These are phyloP conservation scores for Leptopterna dolabrata DNA, from an alignment of 2,888 invertebrate species.

Conservation along the genomic window DNA sequence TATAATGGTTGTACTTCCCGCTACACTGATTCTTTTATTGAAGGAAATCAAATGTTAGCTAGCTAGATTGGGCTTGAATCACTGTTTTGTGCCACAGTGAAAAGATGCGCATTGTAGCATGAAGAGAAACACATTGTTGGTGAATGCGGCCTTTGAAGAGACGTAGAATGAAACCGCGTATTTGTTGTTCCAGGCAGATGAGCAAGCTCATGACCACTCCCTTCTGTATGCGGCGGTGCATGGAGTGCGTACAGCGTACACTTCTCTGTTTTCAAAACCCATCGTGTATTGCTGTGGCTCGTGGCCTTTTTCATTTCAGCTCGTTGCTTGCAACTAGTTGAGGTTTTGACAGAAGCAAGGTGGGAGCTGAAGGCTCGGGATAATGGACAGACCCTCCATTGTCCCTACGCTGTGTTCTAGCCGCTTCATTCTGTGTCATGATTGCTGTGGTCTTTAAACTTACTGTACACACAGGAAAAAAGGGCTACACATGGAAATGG, in stretches of 20 bases:
- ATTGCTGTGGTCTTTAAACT: too few relatives aligned
- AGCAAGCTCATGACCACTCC: slow-evolving; percentile 21
- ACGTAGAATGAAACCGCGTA: slow-evolving; percentile 30
- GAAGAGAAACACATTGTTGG: neutral
- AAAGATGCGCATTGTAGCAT: neutral
- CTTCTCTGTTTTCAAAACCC: neutral
- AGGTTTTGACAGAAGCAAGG: neutral
- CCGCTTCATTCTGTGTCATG: too few relatives aligned
- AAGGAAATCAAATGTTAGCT: too few relatives aligned
- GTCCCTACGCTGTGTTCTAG: too few relatives aligned
- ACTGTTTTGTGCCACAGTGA: too few relatives aligned
- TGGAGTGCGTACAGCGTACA: neutral
- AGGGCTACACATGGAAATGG: too few relatives aligned
- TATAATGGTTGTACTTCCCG: too few relatives aligned
- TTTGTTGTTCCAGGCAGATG: slow-evolving; percentile 45
- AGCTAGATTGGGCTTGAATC: too few relatives aligned
- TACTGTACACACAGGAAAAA: too few relatives aligned
- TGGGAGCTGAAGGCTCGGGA: neutral
- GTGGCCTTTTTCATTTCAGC: neutral
- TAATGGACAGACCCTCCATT: neutral
- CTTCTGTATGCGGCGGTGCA: slow-evolving; percentile 15
- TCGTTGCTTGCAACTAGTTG: neutral
- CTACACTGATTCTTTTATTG: too few relatives aligned
- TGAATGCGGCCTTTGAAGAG: slow-evolving; percentile 19
- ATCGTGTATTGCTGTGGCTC: neutral